A percentile compares a stretch with the other conserved stretches of the same genome.
Evolutionary conservation across 2,113 vertebrate species (phyloP).

Genomic region (Promerops cafer): DNA sequence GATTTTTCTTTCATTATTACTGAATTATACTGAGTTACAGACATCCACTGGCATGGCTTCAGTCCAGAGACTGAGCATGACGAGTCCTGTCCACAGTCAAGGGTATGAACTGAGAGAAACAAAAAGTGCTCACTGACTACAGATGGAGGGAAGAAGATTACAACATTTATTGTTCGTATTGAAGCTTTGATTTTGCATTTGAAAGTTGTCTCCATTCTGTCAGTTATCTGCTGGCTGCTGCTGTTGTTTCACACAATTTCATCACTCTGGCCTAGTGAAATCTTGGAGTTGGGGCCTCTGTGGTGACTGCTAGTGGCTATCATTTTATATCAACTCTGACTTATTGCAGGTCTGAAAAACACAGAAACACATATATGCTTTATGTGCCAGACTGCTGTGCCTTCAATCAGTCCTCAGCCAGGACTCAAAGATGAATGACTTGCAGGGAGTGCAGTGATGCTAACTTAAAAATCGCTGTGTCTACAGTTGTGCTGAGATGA

Average conservation of each 20-base stretch:
- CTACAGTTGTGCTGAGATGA: background rate
- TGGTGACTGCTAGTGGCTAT: background rate
- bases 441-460: background rate
- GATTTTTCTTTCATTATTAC: background rate
- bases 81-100: background rate
- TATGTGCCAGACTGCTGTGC: background rate
- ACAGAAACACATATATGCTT: background rate
- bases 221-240: background rate
- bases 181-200: background rate
- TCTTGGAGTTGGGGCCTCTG: background rate
- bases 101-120: background rate
- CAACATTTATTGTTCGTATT: background rate
- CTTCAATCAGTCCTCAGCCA: background rate
- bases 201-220: background rate
- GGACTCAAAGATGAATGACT: background rate
- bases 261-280: background rate
- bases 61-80: background rate
- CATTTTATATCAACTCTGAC: background rate
- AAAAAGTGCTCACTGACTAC: background rate
- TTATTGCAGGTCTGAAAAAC: background rate
- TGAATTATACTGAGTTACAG: background rate
- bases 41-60: background rate
- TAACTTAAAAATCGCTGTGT: background rate
- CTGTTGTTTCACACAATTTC: background rate
- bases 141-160: background rate